These are phyloP conservation scores for Sylvia atricapilla DNA, from an alignment of 2,113 vertebrate species.

Conservation along the genomic window DNA sequence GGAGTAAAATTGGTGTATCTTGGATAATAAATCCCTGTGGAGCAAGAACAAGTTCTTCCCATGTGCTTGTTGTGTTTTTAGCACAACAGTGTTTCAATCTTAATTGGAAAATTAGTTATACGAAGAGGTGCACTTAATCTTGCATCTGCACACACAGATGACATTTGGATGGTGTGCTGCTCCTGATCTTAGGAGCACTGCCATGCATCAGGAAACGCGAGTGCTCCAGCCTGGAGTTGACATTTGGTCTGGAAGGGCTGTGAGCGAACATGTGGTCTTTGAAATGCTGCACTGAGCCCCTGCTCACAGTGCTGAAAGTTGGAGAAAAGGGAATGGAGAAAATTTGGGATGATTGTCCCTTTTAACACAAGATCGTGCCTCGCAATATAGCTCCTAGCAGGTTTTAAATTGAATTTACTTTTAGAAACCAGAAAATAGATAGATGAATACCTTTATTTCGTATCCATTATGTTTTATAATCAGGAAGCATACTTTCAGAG, in stretches of 20 bases:
- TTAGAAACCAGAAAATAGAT: background rate
- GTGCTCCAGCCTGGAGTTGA: background rate
- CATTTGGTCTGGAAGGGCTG: background rate
- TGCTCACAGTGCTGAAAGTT: background rate
- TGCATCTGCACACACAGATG: conserved; percentile 13
- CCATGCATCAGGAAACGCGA: background rate
- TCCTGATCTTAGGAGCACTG: background rate
- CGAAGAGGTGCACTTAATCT: conserved; percentile 1
- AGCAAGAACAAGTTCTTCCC: background rate
- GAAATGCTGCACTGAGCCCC: background rate
- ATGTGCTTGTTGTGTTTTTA: background rate
- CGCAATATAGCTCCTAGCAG: background rate
- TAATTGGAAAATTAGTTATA: conserved; percentile 37
- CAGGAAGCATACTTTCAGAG: background rate
- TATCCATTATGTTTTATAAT: background rate
- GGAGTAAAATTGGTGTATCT: background rate
- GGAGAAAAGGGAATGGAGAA: background rate
- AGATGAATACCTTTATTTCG: background rate
- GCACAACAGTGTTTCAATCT: background rate
- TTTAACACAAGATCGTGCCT: background rate
- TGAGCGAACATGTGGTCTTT: rapidly evolving
- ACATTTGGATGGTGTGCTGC: background rate
- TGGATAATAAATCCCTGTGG: background rate
- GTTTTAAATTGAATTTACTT: background rate
- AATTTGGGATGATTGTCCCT: background rate